Percentiles rank a stretch among this genome's conserved stretches.
These are phyloP conservation scores for Eupithecia pulchellata DNA, from an alignment of 2,888 invertebrate genomes.

Conservation along the genomic window DNA sequence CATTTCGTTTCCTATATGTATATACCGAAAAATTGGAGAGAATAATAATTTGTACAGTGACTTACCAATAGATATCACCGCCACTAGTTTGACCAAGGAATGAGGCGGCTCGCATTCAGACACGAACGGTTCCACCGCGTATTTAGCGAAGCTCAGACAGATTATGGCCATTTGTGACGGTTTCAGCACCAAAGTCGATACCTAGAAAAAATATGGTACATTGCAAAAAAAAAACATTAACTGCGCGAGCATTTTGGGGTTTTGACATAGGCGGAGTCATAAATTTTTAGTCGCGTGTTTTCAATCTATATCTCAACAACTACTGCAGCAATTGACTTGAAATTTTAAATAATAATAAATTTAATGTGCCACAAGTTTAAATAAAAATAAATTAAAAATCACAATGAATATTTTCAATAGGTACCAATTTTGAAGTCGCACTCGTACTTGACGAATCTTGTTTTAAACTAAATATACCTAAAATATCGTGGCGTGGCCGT, in stretches of 20 bases:
- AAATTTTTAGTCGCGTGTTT: no score
- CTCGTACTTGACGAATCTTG: no score
- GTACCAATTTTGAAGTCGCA: no score
- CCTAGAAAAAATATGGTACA: constrained; percentile 85
- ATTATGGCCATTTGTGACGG: constrained; percentile 98
- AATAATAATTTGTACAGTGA: not conserved
- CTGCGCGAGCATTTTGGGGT: no score
- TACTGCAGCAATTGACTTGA: no score
- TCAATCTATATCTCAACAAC: no score
- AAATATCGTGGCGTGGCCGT: not conserved
- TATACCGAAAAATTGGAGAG: not conserved
- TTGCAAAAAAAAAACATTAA: not conserved
- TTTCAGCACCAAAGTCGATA: constrained; percentile 95
- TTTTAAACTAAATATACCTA: not conserved
- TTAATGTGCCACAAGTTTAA: no score
- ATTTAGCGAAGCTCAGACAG: constrained; percentile 96
- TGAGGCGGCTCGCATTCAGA: constrained; percentile 93
- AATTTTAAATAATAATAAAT: no score
- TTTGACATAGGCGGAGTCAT: no score
- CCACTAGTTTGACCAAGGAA: constrained; percentile 94
- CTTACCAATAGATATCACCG: constrained; percentile 93
- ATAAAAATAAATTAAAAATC: no score
- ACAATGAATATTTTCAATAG: no score
- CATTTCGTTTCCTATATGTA: not conserved
- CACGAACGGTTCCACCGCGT: constrained; percentile 96